Evolutionary conservation across 2,113 vertebrate species (phyloP).

Genomic region (Tiliqua scincoides): DNA sequence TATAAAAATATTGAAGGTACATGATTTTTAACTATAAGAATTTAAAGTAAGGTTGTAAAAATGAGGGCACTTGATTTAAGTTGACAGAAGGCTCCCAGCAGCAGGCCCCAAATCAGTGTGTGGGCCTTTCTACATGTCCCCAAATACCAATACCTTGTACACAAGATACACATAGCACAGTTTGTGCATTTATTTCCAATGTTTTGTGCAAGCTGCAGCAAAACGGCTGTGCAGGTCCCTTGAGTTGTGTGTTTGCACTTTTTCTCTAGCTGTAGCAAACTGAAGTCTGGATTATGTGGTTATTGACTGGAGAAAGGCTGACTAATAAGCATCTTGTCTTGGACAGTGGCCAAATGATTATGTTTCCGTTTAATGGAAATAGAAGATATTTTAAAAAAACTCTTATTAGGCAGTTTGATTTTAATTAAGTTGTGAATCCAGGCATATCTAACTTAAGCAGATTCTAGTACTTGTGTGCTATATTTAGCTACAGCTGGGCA

Average conservation of each 20-base stretch:
- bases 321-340: neutral
- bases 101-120: too few relatives aligned
- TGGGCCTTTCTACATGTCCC: too few relatives aligned
- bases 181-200: neutral
- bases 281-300: neutral
- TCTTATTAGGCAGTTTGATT: slow-evolving; percentile 9
- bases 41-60: neutral
- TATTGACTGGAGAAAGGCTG: neutral
- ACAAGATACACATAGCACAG: neutral
- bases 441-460: neutral
- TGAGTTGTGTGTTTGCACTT: neutral
- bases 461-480: neutral
- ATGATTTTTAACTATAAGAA: neutral
- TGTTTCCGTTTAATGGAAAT: neutral
- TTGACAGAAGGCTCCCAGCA: neutral
- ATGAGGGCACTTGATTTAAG: neutral
- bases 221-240: neutral
- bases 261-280: neutral
- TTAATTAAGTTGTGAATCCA: neutral
- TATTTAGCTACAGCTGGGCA: neutral
- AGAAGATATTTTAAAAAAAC: neutral
- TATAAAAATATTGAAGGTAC: neutral
- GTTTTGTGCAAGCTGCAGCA: neutral
- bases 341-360: neutral
- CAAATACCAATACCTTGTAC: neutral